Base-by-base conservation (phyloP, 2,797 vertebrate species). In the Dryobates pubescens region DNA sequence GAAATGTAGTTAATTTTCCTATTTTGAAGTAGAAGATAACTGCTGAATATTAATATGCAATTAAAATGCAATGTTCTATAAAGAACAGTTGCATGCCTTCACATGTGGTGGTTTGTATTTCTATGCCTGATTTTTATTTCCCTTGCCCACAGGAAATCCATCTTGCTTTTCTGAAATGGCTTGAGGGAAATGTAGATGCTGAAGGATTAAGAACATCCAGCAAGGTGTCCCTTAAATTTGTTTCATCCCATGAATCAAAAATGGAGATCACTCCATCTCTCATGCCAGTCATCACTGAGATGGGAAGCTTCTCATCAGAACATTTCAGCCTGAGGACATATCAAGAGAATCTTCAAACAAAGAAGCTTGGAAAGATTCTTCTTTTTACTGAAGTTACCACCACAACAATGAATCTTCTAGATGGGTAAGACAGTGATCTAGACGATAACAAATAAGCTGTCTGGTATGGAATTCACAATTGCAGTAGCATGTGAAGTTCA, bases 321-420 rank as follows among this genome's bases (percentile, higher is more conserved):
- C 93, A 98, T n/a, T 99, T 99, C 95, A 97, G 72, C 90, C 87
- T 98, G 53, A 91, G 98, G 45, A 97, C 89, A 1, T 99, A 99
- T 82, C 94, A 89, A 30, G 94, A 97, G 80, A 97, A 98, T 83
- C 97, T 99, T 92, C 97, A 96, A 54, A 99, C 98, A 47, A 95
- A 88, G 54, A 94, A 86, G 1, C 97, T 99, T 58, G 99, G 99
- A 0, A 98, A 97, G 89, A 97, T 97, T 5, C 18, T 99, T 61
- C 97, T 99, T 38, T 99, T 98, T 24, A 86, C 98, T 2, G 98
- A 99, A 79, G 98, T 98, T 24, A 97, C 97, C 17, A 94, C 98
- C 1, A 98, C 98, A 3, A 99, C 99, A 51, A 99, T 99, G 98
- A 97, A 97, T 84, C 98, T 99, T 36, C 96, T 99, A 64, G 98